Base-by-base conservation (phyloP, 2,113 vertebrate genomes). In the Pseudonaja textilis region DNA sequence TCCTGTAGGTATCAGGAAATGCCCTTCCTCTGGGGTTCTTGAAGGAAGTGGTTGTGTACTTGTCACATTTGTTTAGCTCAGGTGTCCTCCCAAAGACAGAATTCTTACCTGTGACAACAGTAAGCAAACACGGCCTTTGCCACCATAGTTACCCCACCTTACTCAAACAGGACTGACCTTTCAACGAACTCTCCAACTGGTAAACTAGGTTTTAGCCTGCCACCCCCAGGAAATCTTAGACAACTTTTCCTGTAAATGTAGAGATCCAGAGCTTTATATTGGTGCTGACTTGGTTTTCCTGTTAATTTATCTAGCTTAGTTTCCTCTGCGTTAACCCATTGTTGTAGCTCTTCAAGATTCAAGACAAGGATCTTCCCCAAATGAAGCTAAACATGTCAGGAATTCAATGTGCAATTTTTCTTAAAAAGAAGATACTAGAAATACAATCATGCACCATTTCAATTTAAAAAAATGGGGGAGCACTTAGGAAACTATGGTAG, bases 81-180 rank as follows among this genome's bases (percentile, higher is more conserved):
- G 57, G 59, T 86, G 45, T 59, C 26, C 92, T 69, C 5, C n/a
- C 45, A 20, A 26, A n/a, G 29, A 5, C 54, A n/a, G 90, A 85
- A 22, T 59, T 54, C 23, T 34, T n/a, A 87, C 47, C n/a, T 10
- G 12, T 25, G 90, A 42, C 20, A 91, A 50, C 23, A 20, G 55
- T 93, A 45, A 93, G 69, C 87, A 93, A 93, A 93, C 55, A 91
- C 47, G 6, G 87, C 34, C 69, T 52, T 56, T 91, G 93, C 87
- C 90, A 93, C 64, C 90, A 85, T 34, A 86, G 89, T 90, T 47
- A 86, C 93, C 54, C 90, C 93, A 57, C 93, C 93, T 89, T 93
- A 20, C 11, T 74, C 90, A 89, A 91, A 91, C 87, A 93, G 55
- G 55, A 25, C 69, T 59, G 92, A 74, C 23, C 29, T 47, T 42